These are phyloP conservation scores for Idris sp. DNA, from an alignment of 1,140 invertebrate genomes.

Conservation along the genomic window DNA sequence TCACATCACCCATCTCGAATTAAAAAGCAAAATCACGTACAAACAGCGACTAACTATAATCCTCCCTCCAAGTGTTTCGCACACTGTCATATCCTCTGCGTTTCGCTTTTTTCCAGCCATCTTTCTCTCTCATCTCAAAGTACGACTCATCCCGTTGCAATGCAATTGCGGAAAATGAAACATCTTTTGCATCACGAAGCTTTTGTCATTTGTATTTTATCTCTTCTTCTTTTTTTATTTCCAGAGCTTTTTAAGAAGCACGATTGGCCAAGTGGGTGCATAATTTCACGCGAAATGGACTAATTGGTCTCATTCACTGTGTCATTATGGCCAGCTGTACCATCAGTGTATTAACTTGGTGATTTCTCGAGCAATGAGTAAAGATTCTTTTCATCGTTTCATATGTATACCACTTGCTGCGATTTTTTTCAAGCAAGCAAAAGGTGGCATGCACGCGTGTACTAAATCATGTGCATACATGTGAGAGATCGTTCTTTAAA, in stretches of 20 bases:
- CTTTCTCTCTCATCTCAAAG: no score
- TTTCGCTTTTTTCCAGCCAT: constrained; percentile 2
- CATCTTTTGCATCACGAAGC: constrained; percentile 22
- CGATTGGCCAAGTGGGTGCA: constrained; percentile 62
- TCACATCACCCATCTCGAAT: constrained; percentile 30
- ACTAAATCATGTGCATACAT: constrained; percentile 5
- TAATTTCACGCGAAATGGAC: constrained; percentile 67
- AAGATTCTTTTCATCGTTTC: constrained; percentile 72
- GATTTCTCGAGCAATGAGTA: constrained; percentile 64
- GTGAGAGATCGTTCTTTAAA: no score
- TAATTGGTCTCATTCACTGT: constrained; percentile 75
- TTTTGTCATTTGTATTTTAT: constrained; percentile 48
- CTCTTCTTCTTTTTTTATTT: no score
- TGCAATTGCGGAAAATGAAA: constrained; percentile 55
- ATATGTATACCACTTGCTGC: constrained; percentile 62
- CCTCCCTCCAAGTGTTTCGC: constrained; percentile 4
- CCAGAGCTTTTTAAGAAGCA: constrained; percentile 41
- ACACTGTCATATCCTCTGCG: neutral
- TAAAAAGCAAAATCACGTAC: constrained; percentile 43
- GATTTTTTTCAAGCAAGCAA: constrained; percentile 61
- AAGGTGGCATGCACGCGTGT: constrained; percentile 37
- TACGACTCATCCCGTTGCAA: constrained; percentile 14
- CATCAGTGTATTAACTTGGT: constrained; percentile 64
- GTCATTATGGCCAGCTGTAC: constrained; percentile 72
- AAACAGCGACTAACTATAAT: constrained; percentile 45